Evolutionary conservation across 2,888 invertebrate species (phyloP).

Genomic region (Rhingia rostrata): DNA sequence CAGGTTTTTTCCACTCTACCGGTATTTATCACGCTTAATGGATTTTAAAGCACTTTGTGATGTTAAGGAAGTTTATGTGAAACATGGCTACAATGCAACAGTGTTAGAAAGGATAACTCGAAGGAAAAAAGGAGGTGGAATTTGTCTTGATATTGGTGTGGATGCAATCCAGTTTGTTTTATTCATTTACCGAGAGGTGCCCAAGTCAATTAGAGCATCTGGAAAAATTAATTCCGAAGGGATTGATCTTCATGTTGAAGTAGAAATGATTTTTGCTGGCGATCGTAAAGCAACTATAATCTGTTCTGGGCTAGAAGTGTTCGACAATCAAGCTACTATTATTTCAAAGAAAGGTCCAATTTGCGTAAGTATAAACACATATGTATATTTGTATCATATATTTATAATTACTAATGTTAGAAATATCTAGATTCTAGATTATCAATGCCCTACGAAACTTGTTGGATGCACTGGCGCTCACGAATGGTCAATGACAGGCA

Average conservation of each 20-base stretch:
- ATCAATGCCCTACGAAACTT: constrained; percentile 87
- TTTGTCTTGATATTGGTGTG: constrained; percentile 88
- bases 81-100: constrained; percentile 87
- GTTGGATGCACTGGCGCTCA: constrained; percentile 81
- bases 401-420: neutral
- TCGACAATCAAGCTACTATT: constrained; percentile 77
- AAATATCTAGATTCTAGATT: constrained; percentile 82
- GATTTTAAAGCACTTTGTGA: constrained; percentile 85
- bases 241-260: constrained; percentile 85
- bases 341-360: constrained; percentile 77
- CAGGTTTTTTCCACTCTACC: constrained; percentile 89
- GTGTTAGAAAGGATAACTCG: constrained; percentile 84
- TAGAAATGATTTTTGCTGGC: constrained; percentile 75
- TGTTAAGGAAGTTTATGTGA: constrained; percentile 86
- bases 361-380: constrained; percentile 74
- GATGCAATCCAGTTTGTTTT: constrained; percentile 89
- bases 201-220: constrained; percentile 86
- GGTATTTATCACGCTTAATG: constrained; percentile 85
- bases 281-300: constrained; percentile 75
- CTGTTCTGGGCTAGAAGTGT: constrained; percentile 76
- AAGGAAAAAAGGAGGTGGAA: constrained; percentile 89
- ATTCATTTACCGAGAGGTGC: constrained; percentile 87
- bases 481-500: constrained; percentile 86
- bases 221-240: constrained; percentile 88
- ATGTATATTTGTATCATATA: constrained; percentile 1